These are phyloP conservation scores for Aplysina aerophoba DNA, from an alignment of 37 sponge, comb jelly and placozoan species.

Conservation along the genomic window DNA sequence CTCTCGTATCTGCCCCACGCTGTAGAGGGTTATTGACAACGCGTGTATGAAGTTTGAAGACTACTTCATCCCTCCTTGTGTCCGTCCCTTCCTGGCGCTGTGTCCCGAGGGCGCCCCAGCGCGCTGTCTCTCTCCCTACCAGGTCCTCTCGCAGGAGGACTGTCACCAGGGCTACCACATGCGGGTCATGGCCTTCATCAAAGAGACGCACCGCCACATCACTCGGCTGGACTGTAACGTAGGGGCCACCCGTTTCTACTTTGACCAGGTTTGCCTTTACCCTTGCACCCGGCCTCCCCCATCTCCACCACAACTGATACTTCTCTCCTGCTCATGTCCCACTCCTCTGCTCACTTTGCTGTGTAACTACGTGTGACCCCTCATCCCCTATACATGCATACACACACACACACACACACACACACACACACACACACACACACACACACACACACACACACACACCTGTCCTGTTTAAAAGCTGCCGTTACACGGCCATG, in stretches of 20 bases:
- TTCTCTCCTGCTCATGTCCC: too few relatives aligned
- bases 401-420: background rate
- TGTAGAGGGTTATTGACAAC: constrained; percentile 37
- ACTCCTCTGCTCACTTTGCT: too few relatives aligned
- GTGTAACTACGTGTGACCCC: too few relatives aligned
- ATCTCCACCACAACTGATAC: too few relatives aligned
- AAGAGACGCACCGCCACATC: constrained; percentile 40
- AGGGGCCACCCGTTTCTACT: constrained; percentile 44
- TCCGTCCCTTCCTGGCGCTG: constrained; percentile 62
- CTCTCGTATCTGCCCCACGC: background rate
- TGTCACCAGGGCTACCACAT: constrained; percentile 28
- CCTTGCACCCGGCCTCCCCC: background rate
- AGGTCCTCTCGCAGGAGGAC: constrained; percentile 24
- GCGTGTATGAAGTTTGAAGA: constrained; percentile 28
- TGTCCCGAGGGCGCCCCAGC: constrained; percentile 23
- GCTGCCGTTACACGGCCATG: constrained; percentile 25
- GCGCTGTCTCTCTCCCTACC: constrained; percentile 42
- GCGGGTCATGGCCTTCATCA: constrained; percentile 53
- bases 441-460: background rate
- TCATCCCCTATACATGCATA: too few relatives aligned
- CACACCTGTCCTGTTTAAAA: background rate
- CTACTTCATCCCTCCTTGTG: constrained; percentile 43
- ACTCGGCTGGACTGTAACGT: constrained; percentile 16
- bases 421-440: background rate
- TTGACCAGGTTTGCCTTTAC: constrained; percentile 46